Conservation (phyloP, 2,797 vertebrate genomes). For the Todus mexicanus region DNA sequence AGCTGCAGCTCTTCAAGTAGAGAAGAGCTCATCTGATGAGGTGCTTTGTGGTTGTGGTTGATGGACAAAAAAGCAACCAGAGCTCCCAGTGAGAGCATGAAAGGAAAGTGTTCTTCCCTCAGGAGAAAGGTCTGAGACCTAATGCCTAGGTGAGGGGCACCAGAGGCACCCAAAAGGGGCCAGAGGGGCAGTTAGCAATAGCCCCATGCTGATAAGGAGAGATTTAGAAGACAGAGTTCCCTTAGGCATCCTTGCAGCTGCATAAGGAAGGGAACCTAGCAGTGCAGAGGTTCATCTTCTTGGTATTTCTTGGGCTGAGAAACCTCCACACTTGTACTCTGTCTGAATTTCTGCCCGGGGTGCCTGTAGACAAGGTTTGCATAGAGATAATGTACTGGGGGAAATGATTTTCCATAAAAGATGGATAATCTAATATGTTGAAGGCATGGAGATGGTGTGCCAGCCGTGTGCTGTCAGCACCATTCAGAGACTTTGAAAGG, state of each 20-base stretch:
- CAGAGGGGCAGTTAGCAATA: neutral
- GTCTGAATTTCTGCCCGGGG: neutral
- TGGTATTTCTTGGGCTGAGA: neutral
- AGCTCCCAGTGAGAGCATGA: neutral
- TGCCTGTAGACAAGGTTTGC: neutral
- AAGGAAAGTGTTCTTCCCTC: neutral
- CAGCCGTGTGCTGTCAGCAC: neutral
- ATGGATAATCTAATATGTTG: rapidly evolving
- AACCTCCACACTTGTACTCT: neutral
- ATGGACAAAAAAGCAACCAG: neutral
- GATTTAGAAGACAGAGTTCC: neutral
- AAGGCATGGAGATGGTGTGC: neutral
- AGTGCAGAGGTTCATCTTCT: neutral
- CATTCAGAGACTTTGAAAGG: neutral
- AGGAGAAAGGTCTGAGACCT: neutral
- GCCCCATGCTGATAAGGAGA: neutral
- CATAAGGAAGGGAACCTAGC: neutral
- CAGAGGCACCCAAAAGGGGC: neutral
- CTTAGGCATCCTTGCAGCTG: neutral
- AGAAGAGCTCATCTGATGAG: neutral
- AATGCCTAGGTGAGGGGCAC: neutral
- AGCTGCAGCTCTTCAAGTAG: neutral
- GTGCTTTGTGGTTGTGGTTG: neutral
- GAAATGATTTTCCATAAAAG: neutral
- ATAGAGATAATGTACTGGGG: neutral